These are phyloP conservation scores for Endomychus coccineus DNA, from an alignment of 2,888 invertebrate species.

Conservation along the genomic window DNA sequence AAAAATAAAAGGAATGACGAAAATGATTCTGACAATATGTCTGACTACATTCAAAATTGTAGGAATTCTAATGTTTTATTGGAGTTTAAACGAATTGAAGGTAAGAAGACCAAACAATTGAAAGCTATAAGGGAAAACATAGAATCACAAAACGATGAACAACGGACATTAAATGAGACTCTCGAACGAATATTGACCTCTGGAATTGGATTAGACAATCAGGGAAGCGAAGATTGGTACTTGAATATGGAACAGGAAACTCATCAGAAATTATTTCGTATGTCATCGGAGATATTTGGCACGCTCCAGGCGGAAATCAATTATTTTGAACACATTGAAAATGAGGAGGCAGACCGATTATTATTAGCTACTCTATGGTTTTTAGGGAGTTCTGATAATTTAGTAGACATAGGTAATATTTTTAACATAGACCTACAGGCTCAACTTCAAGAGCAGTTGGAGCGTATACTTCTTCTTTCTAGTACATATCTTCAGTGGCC, in stretches of 20 bases:
- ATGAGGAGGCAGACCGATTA: conserved; percentile 17
- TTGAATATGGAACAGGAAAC: neutral
- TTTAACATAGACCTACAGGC: conserved; percentile 15
- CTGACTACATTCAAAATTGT: neutral
- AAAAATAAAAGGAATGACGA: neutral
- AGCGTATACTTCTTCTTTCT: conserved; percentile 20
- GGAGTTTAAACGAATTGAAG: neutral
- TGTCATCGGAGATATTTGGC: conserved; percentile 19
- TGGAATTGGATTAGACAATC: neutral
- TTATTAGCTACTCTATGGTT: conserved; percentile 24
- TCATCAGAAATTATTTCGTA: conserved; percentile 18
- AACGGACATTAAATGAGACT: neutral
- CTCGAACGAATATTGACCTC: neutral
- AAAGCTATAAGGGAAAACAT: neutral
- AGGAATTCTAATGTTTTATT: neutral
- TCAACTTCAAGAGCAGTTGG: conserved; percentile 19
- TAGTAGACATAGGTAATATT: neutral
- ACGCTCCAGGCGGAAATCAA: conserved; percentile 25
- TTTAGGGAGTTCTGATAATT: conserved; percentile 20
- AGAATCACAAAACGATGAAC: neutral
- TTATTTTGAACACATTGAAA: conserved; percentile 14
- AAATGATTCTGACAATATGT: neutral
- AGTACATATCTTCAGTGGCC: conserved; percentile 24
- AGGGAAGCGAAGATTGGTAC: neutral
- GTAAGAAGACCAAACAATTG: too few relatives aligned